Conservation (phyloP, 2,797 vertebrate genomes). For the Notolepis coatsorum region DNA sequence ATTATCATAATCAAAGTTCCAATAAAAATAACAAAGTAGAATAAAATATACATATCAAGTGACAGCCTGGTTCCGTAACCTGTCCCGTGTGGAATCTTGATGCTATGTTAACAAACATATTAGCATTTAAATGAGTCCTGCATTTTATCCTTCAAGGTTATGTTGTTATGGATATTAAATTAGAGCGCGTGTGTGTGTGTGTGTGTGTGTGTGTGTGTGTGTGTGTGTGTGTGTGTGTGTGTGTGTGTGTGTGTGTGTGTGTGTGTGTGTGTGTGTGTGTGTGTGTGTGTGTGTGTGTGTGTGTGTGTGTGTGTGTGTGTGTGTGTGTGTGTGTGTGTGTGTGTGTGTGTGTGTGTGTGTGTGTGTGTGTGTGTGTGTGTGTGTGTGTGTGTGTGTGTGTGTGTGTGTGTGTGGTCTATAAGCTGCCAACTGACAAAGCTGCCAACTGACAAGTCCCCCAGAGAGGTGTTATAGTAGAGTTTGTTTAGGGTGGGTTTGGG, state of each 20-base stretch:
- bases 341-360: too few species aligned
- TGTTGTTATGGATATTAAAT: constrained; percentile 90
- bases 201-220: too few species aligned
- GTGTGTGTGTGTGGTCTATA: constrained; percentile 74
- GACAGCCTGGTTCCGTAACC: constrained; percentile 84
- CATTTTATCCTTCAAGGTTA: constrained; percentile 90
- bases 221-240: too few species aligned
- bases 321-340: too few species aligned
- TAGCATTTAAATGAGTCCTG: constrained; percentile 90
- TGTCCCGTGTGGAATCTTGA: constrained; percentile 83
- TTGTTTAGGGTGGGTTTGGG: constrained; percentile 74
- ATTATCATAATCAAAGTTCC: constrained; percentile 89
- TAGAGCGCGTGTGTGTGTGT: too few species aligned
- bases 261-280: constrained; percentile 21
- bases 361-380: too few species aligned
- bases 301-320: too few species aligned
- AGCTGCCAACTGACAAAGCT: too few species aligned
- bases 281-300: too few species aligned
- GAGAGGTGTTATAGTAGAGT: constrained; percentile 77
- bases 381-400: too few species aligned
- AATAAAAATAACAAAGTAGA: constrained; percentile 88
- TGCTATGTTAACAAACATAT: constrained; percentile 91
- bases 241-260: too few species aligned
- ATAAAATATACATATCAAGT: constrained; percentile 89
- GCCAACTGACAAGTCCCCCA: constrained; percentile 71